phyloP scores from a whole-genome alignment of 2,113 vertebrate species.

The Pelecanus crispus region DNA sequence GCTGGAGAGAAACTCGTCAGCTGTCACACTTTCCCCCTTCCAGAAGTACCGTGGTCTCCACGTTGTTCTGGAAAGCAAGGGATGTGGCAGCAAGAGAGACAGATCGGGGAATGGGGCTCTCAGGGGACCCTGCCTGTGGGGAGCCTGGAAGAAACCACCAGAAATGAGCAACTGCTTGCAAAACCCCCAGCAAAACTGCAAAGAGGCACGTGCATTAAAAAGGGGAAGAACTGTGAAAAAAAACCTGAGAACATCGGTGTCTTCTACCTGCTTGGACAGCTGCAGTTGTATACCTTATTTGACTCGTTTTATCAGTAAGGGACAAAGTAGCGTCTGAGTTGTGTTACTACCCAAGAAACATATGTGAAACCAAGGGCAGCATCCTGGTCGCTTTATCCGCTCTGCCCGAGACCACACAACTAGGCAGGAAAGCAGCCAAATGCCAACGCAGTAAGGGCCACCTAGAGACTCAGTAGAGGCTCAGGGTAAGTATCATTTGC shows the following conservation, averaged over 20 bases:
- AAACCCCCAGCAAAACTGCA: neutral
- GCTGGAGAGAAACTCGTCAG: neutral
- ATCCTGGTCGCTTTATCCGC: neutral
- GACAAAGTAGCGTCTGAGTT: neutral
- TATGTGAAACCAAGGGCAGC: neutral
- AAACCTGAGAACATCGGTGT: neutral
- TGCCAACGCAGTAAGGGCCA: neutral
- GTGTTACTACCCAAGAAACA: neutral
- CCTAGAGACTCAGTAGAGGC: neutral
- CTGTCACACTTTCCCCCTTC: neutral
- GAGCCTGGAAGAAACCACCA: neutral
- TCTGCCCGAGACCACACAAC: constrained; percentile 28
- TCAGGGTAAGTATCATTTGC: neutral
- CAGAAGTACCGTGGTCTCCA: neutral
- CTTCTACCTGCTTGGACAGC: neutral
- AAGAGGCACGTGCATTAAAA: neutral
- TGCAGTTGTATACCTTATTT: neutral
- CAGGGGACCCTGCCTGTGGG: neutral
- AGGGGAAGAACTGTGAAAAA: neutral
- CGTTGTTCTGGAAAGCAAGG: neutral
- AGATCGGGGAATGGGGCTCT: neutral
- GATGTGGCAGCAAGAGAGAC: neutral
- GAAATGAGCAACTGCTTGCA: neutral
- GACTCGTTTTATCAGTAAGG: neutral
- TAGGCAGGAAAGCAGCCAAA: constrained; percentile 23